Percentiles rank a stretch among this genome's conserved stretches.
Evolutionary conservation across 2,113 vertebrate genomes (phyloP).

Genomic region (Calidris pygmaea): DNA sequence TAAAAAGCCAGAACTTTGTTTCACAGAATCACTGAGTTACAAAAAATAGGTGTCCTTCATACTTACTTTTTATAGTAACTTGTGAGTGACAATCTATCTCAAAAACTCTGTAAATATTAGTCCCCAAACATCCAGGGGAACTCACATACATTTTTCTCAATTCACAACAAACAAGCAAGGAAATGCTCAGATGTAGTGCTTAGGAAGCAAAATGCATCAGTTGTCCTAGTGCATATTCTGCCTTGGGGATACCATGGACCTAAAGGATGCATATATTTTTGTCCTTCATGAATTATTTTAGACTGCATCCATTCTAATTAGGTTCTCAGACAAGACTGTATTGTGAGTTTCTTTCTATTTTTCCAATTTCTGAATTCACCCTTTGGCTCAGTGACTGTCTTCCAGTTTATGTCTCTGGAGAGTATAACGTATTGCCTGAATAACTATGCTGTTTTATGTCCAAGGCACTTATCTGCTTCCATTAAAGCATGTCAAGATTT

Average conservation of each 20-base stretch:
- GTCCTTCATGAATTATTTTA: not conserved
- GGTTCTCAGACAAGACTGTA: not conserved
- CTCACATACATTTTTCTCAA: not conserved
- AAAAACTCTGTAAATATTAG: not conserved
- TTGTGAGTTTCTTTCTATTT: not conserved
- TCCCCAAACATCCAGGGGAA: not conserved
- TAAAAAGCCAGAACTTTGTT: not conserved
- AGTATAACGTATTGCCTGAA: not conserved
- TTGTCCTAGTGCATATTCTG: not conserved
- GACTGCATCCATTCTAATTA: not conserved
- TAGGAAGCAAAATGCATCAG: not conserved
- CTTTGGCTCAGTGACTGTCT: not conserved
- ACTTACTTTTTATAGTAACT: not conserved
- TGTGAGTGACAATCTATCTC: not conserved
- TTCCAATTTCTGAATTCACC: constrained; percentile 1
- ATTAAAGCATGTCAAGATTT: not conserved
- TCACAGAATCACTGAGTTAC: not conserved
- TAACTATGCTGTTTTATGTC: not conserved
- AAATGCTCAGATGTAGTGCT: not conserved
- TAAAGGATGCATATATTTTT: not conserved
- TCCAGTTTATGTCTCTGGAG: not conserved
- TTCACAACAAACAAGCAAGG: not conserved
- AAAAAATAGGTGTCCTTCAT: not conserved
- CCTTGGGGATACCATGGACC: not conserved
- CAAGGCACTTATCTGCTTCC: not conserved